Base-by-base conservation (phyloP, 1,140 invertebrate species). In the Cephus cinctus region DNA sequence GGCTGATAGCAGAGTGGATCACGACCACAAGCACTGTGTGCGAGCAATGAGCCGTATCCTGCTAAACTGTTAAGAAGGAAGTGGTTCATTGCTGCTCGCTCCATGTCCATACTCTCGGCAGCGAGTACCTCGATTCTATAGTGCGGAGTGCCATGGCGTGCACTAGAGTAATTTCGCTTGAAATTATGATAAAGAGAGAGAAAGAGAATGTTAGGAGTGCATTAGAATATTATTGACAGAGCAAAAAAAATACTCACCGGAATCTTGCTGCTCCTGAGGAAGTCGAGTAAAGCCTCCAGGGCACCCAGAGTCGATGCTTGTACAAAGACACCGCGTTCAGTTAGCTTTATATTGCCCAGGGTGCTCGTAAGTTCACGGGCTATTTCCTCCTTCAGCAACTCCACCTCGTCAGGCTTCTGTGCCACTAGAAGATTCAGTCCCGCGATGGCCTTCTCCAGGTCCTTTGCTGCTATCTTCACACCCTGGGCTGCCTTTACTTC, bases 221-320 rank as follows among this genome's bases (percentile, higher is more conserved):
- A n/a, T n/a, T n/a, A n/a, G n/a, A n/a, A n/a, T n/a, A n/a, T n/a
- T n/a, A n/a, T n/a, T n/a, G n/a, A n/a, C n/a, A n/a, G n/a, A n/a
- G n/a, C n/a, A n/a, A 51, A 27, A 43, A 23, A 2, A 3, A 36
- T 5, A 85, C 86, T 87, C 65, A 92, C 90, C 57, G 98, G 96
- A 77, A 99, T 98, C 79, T 97, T 95, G 46, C 94, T 96, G 36
- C 87, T 87, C 59, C 86, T 86, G 11, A 99, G 82, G 77, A 98
- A 99, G 65, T 98, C 94, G 2, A 99, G 80, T 12, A 99, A 77
- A 5, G 98, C 97, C 76, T 99, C 98, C 1, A 99, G 78, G 2
- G 97, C 98, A 1, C 98, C 98, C 2, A 99, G 80, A 38, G 98
- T 99, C 1, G 96, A 98, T 1, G 98, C 97, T 74, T 99, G 97